Percentiles rank a stretch among this genome's conserved stretches.
These are phyloP conservation scores for Atethmia centrago DNA, from an alignment of 2,888 invertebrate species.

Conservation along the genomic window DNA sequence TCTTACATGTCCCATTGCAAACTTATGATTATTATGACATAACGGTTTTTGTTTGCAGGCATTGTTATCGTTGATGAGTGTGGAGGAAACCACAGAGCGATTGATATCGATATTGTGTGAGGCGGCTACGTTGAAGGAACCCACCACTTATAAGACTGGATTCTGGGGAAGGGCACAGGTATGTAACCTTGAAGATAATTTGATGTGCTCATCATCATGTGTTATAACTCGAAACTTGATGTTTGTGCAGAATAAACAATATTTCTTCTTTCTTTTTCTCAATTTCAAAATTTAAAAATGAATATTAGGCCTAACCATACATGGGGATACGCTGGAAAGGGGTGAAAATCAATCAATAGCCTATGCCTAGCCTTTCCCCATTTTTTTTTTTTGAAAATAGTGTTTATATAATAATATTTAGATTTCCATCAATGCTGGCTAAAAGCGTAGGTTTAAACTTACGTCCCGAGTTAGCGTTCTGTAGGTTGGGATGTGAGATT, in stretches of 20 bases:
- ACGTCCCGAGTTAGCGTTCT: constrained; percentile 3
- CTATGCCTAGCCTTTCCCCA: too few relatives aligned
- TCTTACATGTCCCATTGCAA: neutral
- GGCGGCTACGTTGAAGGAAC: constrained; percentile 94
- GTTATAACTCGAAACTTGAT: neutral
- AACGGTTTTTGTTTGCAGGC: constrained; percentile 80
- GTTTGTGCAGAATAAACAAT: too few relatives aligned
- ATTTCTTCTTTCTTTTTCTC: too few relatives aligned
- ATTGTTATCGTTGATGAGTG: constrained; percentile 96
- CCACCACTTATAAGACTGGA: constrained; percentile 96
- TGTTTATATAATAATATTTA: too few relatives aligned
- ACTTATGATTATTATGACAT: neutral
- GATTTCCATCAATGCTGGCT: neutral
- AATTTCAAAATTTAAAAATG: too few relatives aligned
- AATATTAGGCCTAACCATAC: too few relatives aligned
- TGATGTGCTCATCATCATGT: neutral
- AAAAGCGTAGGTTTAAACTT: neutral
- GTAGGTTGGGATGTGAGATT: neutral
- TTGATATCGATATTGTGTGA: constrained; percentile 97
- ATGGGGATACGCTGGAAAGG: neutral
- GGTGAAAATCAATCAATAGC: too few relatives aligned
- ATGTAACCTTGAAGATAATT: constrained; percentile 30
- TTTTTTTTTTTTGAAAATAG: too few relatives aligned
- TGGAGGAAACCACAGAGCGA: constrained; percentile 95
- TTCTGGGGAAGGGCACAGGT: constrained; percentile 98